Percentiles rank a stretch among this genome's conserved stretches.
Evolutionary conservation across 1,140 invertebrate species (phyloP).

Genomic region (Drosophila hydei): DNA sequence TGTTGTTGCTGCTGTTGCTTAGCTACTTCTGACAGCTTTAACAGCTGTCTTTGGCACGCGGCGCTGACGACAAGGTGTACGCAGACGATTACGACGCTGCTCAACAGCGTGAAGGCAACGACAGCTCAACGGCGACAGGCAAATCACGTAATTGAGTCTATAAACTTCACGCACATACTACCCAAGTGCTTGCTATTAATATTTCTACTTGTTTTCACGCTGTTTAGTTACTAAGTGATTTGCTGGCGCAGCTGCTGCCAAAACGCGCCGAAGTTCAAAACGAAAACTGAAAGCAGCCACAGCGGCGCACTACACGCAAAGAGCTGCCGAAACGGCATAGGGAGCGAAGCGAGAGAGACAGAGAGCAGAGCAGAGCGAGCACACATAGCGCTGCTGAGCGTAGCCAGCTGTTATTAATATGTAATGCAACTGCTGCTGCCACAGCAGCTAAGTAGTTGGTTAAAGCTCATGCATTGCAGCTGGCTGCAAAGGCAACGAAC

Average conservation of each 20-base stretch:
- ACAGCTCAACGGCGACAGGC: slow-evolving; percentile 10
- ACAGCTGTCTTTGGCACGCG: slow-evolving; percentile 45
- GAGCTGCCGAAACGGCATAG: slow-evolving; percentile 52
- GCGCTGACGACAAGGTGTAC: slow-evolving; percentile 21
- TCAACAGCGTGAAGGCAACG: slow-evolving; percentile 42
- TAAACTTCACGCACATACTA: slow-evolving; percentile 51
- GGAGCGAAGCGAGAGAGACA: slow-evolving; percentile 2
- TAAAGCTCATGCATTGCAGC: slow-evolving; percentile 11
- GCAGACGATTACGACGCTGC: slow-evolving; percentile 26
- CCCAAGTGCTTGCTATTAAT: slow-evolving; percentile 41
- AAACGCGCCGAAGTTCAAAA: slow-evolving; percentile 65
- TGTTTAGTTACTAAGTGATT: slow-evolving; percentile 26
- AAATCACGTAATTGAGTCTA: slow-evolving; percentile 74
- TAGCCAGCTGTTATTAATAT: slow-evolving; percentile 48
- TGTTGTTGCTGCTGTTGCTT: slow-evolving; percentile 11
- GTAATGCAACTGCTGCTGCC: slow-evolving; percentile 17
- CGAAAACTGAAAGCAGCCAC: slow-evolving; percentile 71
- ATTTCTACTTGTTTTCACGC: slow-evolving; percentile 1
- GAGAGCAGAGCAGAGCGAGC: slow-evolving; percentile 3
- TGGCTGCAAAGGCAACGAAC: slow-evolving; percentile 35
- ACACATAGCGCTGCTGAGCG: slow-evolving; percentile 14
- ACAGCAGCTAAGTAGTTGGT: slow-evolving; percentile 29
- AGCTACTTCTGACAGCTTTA: slow-evolving; percentile 26
- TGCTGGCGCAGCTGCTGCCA: slow-evolving; percentile 50
- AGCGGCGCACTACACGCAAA: slow-evolving; percentile 43